These are phyloP conservation scores for Schrankia costaestrigalis DNA, from an alignment of 2,888 invertebrate genomes.

Conservation along the genomic window DNA sequence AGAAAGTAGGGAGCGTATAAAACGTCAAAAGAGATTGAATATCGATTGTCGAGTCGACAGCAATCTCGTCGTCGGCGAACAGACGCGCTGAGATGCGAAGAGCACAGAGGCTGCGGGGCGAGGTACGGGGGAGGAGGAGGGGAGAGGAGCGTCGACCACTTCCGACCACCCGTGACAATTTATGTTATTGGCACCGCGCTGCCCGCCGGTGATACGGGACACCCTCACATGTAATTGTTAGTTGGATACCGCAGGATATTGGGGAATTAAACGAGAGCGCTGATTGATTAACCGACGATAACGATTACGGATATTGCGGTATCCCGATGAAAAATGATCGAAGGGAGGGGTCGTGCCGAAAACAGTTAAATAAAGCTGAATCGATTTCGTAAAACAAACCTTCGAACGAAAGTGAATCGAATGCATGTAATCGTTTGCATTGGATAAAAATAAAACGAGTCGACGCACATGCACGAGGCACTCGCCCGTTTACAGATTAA, in stretches of 20 bases:
- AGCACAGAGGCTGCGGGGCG: constrained; percentile 19
- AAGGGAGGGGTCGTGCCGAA: constrained; percentile 25
- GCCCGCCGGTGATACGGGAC: constrained; percentile 65
- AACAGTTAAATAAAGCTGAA: constrained; percentile 36
- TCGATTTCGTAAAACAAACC: constrained; percentile 46
- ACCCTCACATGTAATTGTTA: constrained; percentile 77
- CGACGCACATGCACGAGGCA: constrained; percentile 40
- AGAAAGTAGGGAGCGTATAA: constrained; percentile 71
- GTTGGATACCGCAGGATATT: constrained; percentile 74
- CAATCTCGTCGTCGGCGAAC: constrained; percentile 53
- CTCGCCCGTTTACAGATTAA: constrained; percentile 64
- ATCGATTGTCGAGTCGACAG: constrained; percentile 77
- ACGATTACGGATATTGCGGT: constrained; percentile 65
- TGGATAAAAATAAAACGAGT: constrained; percentile 46
- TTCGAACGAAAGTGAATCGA: constrained; percentile 49
- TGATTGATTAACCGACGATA: constrained; percentile 75
- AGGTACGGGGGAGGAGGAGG: constrained; percentile 25
- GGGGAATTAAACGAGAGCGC: constrained; percentile 72
- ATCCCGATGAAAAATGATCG: constrained; percentile 54
- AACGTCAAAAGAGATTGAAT: constrained; percentile 79
- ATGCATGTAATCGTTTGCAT: constrained; percentile 38
- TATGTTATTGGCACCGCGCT: constrained; percentile 74
- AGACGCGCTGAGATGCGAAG: constrained; percentile 31
- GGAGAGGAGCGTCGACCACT: constrained; percentile 42
- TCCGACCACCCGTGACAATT: constrained; percentile 75